Evolutionary conservation across 2,113 vertebrate genomes (phyloP), one percentile per base, ranked within the genome.

Genomic region (Leiothrix lutea): DNA sequence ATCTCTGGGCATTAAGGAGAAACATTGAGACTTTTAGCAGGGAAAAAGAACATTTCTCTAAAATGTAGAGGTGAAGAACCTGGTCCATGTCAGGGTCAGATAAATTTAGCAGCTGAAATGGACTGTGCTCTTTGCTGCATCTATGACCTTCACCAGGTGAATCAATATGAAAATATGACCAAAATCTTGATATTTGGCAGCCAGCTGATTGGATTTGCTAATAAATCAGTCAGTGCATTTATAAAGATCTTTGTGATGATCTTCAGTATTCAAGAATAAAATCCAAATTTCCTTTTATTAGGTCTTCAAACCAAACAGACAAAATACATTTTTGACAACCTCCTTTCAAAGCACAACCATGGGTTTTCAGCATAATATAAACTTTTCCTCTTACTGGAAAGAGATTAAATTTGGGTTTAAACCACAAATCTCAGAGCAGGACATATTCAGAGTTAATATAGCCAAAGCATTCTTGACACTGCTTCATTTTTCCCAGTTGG

Each of bases 401-500:
- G 57, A 60, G 10, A 58, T 36, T 60, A 25, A 36, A 60, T 60
- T 60, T 60, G 57, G n/a, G 0, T 58, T 93, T 85, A 65, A 85
- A 87, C n/a, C 21, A 11, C 44, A 92, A 90, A 66, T 70, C 66
- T 73, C 90, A 85, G 51, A 44, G 51, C 58, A 94, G 79, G 85
- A 86, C 79, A 71, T 21, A 83, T 28, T 74, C 83, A 87, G 90
- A 80, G 56, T 83, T 90, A 95, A 93, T 92, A 70, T 3, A 90
- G 35, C 17, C 58, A 91, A 92, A 92, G 44, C 22, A 73, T 95
- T 86, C 71, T 88, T 73, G 82, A 92, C 79, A 86, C 54, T 26
- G n/a, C 70, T 71, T 92, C 66, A 80, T 88, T 92, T 86, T 66
- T 73, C 74, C 85, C 85, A 80, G 51, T n/a, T 16, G 3, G 54